Conservation (phyloP, 2,797 vertebrate species). For the Morelia viridis region DNA sequence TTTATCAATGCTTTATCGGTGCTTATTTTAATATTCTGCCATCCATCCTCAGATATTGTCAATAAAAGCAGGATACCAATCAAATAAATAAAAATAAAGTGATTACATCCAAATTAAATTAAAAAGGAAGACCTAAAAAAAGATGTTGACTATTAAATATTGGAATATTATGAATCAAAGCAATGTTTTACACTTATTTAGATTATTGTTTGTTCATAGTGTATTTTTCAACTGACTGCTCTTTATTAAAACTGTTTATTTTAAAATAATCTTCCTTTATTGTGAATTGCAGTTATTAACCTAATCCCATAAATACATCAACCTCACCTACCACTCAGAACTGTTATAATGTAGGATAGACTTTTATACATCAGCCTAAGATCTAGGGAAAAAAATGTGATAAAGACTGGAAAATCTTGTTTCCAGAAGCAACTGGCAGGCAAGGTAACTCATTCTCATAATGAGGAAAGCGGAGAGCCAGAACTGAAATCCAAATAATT, state of each 20-base stretch:
- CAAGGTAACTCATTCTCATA: neutral
- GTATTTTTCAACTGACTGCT: neutral
- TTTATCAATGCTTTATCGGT: neutral
- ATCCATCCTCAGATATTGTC: neutral
- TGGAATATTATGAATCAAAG: neutral
- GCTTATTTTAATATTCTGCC: neutral
- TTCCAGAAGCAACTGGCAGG: neutral
- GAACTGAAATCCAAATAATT: neutral
- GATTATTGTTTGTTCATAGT: neutral
- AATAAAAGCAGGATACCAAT: neutral
- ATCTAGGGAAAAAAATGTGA: neutral
- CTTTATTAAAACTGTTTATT: neutral
- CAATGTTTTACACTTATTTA: neutral
- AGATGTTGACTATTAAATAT: neutral
- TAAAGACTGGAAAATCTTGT: conserved; percentile 6
- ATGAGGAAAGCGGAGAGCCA: neutral
- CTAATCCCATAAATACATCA: neutral
- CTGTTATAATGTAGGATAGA: neutral
- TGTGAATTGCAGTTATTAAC: neutral
- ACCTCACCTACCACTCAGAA: neutral
- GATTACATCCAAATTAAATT: neutral
- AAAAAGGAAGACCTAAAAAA: neutral
- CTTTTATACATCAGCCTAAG: neutral
- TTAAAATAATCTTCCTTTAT: neutral
- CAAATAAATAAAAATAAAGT: neutral